Evolutionary conservation across 2,797 vertebrate species (phyloP), one percentile per base, ranked within the genome.

Genomic region (Onychomys arenicola): DNA sequence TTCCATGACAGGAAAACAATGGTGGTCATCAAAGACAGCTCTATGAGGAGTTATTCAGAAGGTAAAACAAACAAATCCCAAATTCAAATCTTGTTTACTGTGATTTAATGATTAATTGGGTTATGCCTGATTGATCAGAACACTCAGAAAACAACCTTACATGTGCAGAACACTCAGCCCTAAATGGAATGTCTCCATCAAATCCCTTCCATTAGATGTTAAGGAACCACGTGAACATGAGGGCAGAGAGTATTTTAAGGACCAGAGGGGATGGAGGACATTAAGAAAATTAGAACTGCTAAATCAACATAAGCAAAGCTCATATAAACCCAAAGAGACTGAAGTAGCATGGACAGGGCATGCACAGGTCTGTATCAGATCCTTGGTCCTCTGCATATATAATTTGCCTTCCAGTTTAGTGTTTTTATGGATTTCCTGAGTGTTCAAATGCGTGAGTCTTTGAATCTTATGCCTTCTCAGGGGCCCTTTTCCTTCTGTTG

Each of bases 31-130:
- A 94, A 25, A 80, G 37, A 93, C 0, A 52, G 83, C 8, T 73
- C 37, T 46, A 59, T 29, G n/a, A 75, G 81, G 5, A 52, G 21
- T 55, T 89, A 78, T 96, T 89, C 17, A 77, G 59, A 17, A 23
- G 84, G 67, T 77, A 94, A 49, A 96, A 93, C 52, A 52, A 52
- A 52, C 52, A 97, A 95, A 25, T 4, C 2, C 1, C 14, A 87
- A 69, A 86, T 11, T 85, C 57, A 76, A 73, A 69, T 52, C 40
- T 89, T 90, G 27, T 63, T 88, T 2, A 77, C 34, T 90, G 9
- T 95, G 43, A 86, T 76, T 55, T 49, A 57, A 92, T 65, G 11
- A 19, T 59, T 90, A 61, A 94, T 73, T 49, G 82, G 87, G 83
- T 73, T 9, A 49, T 59, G 14, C 17, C 32, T 86, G 19, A 32